Percentiles rank a stretch among this genome's conserved stretches.
These are phyloP conservation scores for Columba guinea DNA, from an alignment of 2,797 vertebrate genomes.

Conservation along the genomic window DNA sequence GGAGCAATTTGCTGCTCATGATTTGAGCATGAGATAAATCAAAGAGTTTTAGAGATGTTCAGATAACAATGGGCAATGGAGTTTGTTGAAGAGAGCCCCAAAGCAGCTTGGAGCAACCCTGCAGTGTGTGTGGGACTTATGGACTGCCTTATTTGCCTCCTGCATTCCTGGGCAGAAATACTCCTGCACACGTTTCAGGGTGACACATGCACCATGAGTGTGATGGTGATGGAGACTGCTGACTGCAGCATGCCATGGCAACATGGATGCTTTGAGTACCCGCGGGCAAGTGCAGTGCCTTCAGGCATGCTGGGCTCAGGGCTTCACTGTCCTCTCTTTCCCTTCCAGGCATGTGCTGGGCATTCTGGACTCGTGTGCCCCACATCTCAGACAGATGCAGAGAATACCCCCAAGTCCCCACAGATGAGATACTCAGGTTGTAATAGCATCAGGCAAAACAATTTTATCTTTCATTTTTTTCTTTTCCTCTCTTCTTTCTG, in stretches of 20 bases:
- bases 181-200: neutral
- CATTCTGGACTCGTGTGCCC: neutral
- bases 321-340: neutral
- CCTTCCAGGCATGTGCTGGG: neutral
- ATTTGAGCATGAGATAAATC: neutral
- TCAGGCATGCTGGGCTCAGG: neutral
- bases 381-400: neutral
- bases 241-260: neutral
- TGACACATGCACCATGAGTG: neutral
- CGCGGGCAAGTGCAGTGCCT: neutral
- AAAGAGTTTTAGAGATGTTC: neutral
- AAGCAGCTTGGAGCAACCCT: neutral
- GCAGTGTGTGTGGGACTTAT: neutral
- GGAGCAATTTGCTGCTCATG: neutral
- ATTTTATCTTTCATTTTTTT: neutral
- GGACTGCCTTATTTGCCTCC: neutral
- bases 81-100: neutral
- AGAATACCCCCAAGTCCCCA: neutral
- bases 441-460: neutral
- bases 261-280: neutral
- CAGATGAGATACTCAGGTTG: neutral
- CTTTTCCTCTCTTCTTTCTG: neutral
- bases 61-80: neutral
- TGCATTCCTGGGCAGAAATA: neutral
- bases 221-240: neutral